A percentile compares a stretch with the other conserved stretches of the same genome.
Evolutionary conservation across 2,797 vertebrate genomes (phyloP).

Genomic region (Myotis daubentonii): DNA sequence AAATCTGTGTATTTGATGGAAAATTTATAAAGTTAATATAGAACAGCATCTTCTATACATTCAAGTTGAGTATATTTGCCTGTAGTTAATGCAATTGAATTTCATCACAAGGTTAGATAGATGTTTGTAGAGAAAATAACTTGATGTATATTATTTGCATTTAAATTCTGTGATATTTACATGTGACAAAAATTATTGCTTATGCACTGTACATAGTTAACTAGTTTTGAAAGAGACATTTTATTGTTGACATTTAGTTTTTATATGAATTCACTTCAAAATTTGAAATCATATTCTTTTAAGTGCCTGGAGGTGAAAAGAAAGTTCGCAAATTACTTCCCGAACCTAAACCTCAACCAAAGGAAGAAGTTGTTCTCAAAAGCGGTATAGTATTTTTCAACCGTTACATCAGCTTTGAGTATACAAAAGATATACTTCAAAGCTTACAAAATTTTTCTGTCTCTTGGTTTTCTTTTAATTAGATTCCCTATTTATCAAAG

Average conservation of each 20-base stretch:
- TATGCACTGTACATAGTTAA: neutral
- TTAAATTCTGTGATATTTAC: constrained; percentile 51
- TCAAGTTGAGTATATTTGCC: constrained; percentile 33
- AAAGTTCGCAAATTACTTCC: constrained; percentile 87
- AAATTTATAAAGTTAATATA: constrained; percentile 2
- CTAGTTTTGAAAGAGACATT: constrained; percentile 46
- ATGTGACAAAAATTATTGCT: constrained; percentile 46
- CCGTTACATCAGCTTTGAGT: constrained; percentile 26
- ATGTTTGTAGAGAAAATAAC: constrained; percentile 37
- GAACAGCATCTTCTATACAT: neutral
- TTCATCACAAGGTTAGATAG: neutral
- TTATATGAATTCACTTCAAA: constrained; percentile 75
- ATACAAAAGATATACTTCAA: constrained; percentile 16
- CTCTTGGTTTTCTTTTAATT: constrained; percentile 33
- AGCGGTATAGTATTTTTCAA: constrained; percentile 85
- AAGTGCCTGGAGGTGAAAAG: constrained; percentile 87
- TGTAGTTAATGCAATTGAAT: neutral
- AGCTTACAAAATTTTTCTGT: constrained; percentile 71
- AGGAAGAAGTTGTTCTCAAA: constrained; percentile 89
- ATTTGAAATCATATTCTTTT: constrained; percentile 85
- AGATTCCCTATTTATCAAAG: constrained; percentile 26
- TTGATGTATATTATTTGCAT: constrained; percentile 41
- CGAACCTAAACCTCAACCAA: constrained; percentile 84
- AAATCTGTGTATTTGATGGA: neutral
- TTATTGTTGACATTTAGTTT: constrained; percentile 67